Base-by-base conservation (phyloP, 2,113 vertebrate species). In the Scomber japonicus region DNA sequence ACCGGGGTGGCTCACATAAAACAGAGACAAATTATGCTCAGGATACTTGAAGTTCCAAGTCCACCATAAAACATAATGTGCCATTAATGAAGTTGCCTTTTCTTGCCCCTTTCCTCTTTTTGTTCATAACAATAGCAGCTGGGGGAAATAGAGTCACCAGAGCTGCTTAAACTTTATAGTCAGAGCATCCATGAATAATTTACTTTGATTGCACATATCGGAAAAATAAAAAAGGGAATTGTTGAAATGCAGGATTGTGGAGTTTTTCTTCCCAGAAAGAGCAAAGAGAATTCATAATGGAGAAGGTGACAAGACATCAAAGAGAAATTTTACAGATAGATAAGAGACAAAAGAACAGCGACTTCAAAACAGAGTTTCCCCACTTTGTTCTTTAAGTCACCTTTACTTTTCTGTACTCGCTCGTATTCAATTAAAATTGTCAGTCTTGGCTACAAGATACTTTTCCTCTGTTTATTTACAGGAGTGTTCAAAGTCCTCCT, bases 251-350 rank as follows among this genome's bases (percentile, higher is more conserved):
- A 31, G 81, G 85, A 78, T 87, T 84, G 83, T 70, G n/a, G 74
- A 67, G 80, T 74, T 86, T 85, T 89, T 87, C 82, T 91, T 87
- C 69, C 61, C 30, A 63, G 78, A 88, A 75, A 90, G 86, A 93
- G 89, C 88, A 92, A 94, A 93, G 91, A 90, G 92, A 94, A 94
- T 94, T 88, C 66, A 77, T 84, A 89, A 94, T 91, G 83, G 65
- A 66, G 78, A 91, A 93, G 87, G 89, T 94, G 92, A 92, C 82
- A 89, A 81, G 60, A 83, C 92, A 93, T 94, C 85, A 95, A 95
- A 94, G 93, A 66, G 64, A 85, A 80, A 85, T 92, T 74, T 92
- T 88, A 88, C 86, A 87, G 82, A 86, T 66, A 92, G 91, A 93
- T 90, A 89, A 93, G 91, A 94, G 84, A 91, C 89, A 94, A 93